Evolutionary conservation across 2,888 invertebrate species (phyloP).

Genomic region (Drosophila rellima): DNA sequence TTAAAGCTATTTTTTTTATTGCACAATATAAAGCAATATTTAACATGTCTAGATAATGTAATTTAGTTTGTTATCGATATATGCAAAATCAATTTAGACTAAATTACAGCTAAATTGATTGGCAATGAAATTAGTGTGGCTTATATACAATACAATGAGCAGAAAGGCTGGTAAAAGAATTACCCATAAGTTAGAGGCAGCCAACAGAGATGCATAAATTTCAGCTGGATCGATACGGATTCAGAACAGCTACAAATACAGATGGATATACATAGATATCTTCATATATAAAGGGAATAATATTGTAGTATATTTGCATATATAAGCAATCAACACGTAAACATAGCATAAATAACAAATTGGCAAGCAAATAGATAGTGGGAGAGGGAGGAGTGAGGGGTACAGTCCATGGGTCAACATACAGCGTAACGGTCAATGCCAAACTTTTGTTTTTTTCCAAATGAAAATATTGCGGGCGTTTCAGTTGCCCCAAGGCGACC

Average conservation of each 20-base stretch:
- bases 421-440: constrained; percentile 50
- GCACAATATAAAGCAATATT: no score
- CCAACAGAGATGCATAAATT: constrained; percentile 42
- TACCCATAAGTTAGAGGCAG: constrained; percentile 24
- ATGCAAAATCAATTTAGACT: constrained; percentile 6
- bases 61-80: neutral
- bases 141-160: constrained; percentile 3
- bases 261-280: constrained; percentile 23
- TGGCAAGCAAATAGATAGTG: constrained; percentile 37
- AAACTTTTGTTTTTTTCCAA: constrained; percentile 34
- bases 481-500: constrained; percentile 21
- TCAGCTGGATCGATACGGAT: constrained; percentile 38
- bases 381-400: no score
- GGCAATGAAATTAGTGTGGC: constrained; percentile 4
- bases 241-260: constrained; percentile 23
- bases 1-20: no score
- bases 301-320: constrained; percentile 61
- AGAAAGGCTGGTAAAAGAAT: neutral
- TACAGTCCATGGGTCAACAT: constrained; percentile 7
- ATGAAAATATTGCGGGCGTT: constrained; percentile 43
- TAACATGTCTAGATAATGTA: no score
- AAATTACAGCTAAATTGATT: constrained; percentile 23
- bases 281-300: constrained; percentile 30
- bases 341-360: constrained; percentile 76
- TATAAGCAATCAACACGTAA: constrained; percentile 78